Percentiles rank a stretch among this genome's conserved stretches.
Evolutionary conservation across 2,797 vertebrate genomes (phyloP).

Genomic region (Tadarida brasiliensis): DNA sequence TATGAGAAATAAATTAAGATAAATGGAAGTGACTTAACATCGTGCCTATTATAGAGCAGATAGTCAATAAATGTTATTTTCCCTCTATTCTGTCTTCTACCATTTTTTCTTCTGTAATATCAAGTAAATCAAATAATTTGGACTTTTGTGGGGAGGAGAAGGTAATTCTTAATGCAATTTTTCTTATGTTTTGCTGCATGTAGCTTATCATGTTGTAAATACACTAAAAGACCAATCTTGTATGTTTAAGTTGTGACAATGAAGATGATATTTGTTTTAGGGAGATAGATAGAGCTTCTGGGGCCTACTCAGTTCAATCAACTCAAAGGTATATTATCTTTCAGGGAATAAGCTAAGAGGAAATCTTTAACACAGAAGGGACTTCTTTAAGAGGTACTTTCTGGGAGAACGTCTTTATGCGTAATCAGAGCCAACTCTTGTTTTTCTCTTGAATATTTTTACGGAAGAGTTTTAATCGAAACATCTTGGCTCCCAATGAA

Average conservation of each 20-base stretch:
- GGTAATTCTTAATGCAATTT: neutral
- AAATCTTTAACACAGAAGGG: neutral
- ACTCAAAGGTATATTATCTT: neutral
- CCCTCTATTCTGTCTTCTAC: neutral
- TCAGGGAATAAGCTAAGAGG: constrained; percentile 12
- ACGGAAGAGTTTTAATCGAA: neutral
- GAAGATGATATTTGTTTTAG: constrained; percentile 24
- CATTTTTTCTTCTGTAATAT: neutral
- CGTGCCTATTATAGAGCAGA: neutral
- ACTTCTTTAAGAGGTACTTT: neutral
- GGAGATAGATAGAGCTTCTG: neutral
- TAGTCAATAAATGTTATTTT: neutral
- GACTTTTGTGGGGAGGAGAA: neutral
- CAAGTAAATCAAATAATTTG: neutral
- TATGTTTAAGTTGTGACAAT: neutral
- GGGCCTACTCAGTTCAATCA: neutral
- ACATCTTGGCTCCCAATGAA: neutral
- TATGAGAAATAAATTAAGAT: neutral
- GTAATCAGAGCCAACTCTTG: neutral
- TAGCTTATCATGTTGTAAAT: neutral
- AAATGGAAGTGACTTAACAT: neutral
- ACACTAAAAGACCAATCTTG: neutral
- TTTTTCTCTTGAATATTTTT: neutral
- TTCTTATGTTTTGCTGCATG: neutral
- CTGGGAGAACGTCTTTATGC: neutral